Percentiles rank a stretch among this genome's conserved stretches.
Evolutionary conservation across 2,888 invertebrate species (phyloP).

Genomic region (Trissoscelio sp.): DNA sequence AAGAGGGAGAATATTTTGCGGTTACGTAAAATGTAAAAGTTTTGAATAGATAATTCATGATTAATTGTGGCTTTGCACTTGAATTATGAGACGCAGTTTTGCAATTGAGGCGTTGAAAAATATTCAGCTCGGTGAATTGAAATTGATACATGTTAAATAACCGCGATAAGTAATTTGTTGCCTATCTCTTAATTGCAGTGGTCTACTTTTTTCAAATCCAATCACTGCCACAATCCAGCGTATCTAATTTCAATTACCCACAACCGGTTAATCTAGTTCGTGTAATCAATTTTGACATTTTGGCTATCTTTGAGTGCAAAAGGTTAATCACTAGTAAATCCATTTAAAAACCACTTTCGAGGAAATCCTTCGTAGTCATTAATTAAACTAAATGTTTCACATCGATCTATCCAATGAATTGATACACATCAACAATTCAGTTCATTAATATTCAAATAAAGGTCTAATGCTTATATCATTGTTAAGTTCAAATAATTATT

Average conservation of each 20-base stretch:
- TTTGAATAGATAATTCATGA: neutral
- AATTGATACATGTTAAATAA: conserved; percentile 30
- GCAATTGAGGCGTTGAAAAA: too few species aligned
- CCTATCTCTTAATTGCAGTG: conserved; percentile 36
- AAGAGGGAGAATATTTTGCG: neutral
- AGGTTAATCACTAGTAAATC: conserved; percentile 53
- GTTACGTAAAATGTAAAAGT: neutral
- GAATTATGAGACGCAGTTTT: neutral
- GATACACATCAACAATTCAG: conserved; percentile 35
- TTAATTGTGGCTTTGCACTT: conserved; percentile 5
- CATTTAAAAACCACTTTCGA: conserved; percentile 53
- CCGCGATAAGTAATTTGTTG: conserved; percentile 33
- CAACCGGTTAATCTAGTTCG: conserved; percentile 48
- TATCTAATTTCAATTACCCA: conserved; percentile 42
- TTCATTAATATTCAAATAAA: conserved; percentile 50
- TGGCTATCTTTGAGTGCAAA: conserved; percentile 40
- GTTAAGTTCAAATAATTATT: too few species aligned
- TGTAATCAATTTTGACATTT: conserved; percentile 61
- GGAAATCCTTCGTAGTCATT: conserved; percentile 52
- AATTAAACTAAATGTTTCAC: conserved; percentile 31
- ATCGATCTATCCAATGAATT: conserved; percentile 49
- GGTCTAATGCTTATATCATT: too few species aligned
- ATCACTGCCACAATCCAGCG: conserved; percentile 19
- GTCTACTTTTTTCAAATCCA: conserved; percentile 32
- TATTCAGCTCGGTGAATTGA: neutral